Base-by-base conservation (phyloP, 2,888 invertebrate species). In the Tipula unca region DNA sequence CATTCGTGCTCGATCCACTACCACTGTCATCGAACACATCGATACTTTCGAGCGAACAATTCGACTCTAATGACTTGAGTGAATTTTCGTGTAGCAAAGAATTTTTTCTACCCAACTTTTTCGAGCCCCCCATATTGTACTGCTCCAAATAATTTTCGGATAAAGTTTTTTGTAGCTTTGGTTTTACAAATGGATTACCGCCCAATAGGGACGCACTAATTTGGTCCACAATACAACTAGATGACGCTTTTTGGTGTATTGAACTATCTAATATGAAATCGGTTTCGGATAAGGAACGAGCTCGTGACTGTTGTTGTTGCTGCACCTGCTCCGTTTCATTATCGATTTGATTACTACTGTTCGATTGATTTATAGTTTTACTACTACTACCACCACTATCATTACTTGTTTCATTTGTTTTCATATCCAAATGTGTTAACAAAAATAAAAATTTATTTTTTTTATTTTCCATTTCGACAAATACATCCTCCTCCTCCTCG, bases 141-240 rank as follows among this genome's bases (percentile, higher is more conserved):
- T 29, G 85, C 13, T 87, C 90, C 0, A 91, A 88, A 86, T 89
- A 89, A 85, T 91, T 90, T 87, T 91, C 91, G 3, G 91, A 91
- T 85, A 90, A 89, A 29, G 91, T 91, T 87, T 91, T 91, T 85
- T 91, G 90, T 86, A 91, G 87, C 88, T 89, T 88, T n/a, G 89
- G 89, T 5, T 83, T 83, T 17, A 83, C 35, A n/a, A 83, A 83
- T 6, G 35, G 83, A 17, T 83, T 83, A 10, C 69, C 69, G 25
- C 8, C 13, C 69, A 69, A 25, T 13, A 69, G 25, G 69, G 69
- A 25, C 10, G 25, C 25, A 25, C 25, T 69, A 25, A 69, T 69
- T 25, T 69, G 69, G 10, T 69, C 69, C 1, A 69, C 69, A 25
- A 69, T 69, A 25, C 69, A 69, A 10, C 25, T 69, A 8, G 83